phyloP scores from a whole-genome alignment of 2,797 vertebrate genomes.

The Silurus aristotelis region DNA sequence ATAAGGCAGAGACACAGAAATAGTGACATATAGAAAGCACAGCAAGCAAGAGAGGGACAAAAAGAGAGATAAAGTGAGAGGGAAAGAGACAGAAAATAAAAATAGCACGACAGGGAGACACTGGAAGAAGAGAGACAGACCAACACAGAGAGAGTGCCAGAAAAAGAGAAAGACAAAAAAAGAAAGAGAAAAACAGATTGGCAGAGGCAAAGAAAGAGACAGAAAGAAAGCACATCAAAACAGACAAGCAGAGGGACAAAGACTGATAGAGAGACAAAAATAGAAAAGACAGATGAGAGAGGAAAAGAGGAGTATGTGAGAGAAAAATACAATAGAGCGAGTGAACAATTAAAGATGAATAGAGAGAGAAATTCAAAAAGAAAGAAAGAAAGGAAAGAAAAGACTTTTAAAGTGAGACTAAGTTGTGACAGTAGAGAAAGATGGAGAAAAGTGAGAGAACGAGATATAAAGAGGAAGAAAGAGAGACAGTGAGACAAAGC shows the following conservation, averaged over 20 bases:
- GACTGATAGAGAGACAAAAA: slow-evolving; percentile 16
- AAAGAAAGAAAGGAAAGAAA: background rate
- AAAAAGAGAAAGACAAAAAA: slow-evolving; percentile 57
- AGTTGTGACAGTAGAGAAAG: slow-evolving; percentile 39
- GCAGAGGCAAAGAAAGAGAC: slow-evolving; percentile 21
- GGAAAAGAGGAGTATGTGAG: no score
- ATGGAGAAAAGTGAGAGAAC: slow-evolving; percentile 49
- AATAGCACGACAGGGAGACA: background rate
- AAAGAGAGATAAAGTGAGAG: background rate
- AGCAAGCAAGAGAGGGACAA: background rate
- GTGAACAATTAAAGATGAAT: background rate
- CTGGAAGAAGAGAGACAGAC: slow-evolving; percentile 24
- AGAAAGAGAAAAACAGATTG: slow-evolving; percentile 9
- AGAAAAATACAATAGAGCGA: no score
- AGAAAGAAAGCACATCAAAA: no score
- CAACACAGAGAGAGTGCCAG: slow-evolving; percentile 33
- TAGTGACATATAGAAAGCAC: no score
- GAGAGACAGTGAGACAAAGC: background rate
- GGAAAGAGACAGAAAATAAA: background rate
- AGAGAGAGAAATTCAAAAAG: slow-evolving; percentile 3
- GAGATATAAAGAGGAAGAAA: slow-evolving; percentile 13
- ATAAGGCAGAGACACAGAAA: background rate
- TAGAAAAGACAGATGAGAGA: no score
- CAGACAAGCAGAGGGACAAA: background rate
- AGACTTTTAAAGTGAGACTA: background rate